Evolutionary conservation across 2,888 invertebrate species (phyloP).

Genomic region (Papilio protenor): DNA sequence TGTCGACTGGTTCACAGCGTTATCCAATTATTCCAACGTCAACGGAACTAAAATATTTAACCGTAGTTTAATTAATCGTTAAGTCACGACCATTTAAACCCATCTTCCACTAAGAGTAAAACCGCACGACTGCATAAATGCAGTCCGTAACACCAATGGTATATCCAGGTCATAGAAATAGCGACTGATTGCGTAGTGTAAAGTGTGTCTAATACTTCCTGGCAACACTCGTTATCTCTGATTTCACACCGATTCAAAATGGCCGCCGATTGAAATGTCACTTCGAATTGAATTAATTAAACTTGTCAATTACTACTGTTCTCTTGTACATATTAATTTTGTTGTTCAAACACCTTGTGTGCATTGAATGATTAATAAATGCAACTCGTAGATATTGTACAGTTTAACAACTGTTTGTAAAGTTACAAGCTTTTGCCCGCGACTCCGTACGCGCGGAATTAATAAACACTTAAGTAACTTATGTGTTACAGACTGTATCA

Average conservation of each 20-base stretch:
- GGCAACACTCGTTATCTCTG: constrained; percentile 34
- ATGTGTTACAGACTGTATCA: too few relatives aligned
- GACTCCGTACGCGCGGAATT: too few relatives aligned
- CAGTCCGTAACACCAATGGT: not conserved
- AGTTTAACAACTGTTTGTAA: not conserved
- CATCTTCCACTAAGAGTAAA: not conserved
- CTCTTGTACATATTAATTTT: constrained; percentile 8
- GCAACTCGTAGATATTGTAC: not conserved
- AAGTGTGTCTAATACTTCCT: constrained; percentile 7
- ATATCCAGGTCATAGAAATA: not conserved
- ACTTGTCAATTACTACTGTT: constrained; percentile 12
- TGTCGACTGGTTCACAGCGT: constrained; percentile 33
- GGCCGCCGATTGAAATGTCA: constrained; percentile 24
- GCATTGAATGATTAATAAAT: not conserved
- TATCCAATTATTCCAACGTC: constrained; percentile 40
- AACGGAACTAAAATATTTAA: constrained; percentile 38
- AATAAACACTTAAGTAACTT: too few relatives aligned
- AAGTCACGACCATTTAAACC: constrained; percentile 31
- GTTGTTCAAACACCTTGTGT: constrained; percentile 4
- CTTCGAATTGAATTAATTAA: not conserved
- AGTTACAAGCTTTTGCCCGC: too few relatives aligned
- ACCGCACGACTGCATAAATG: not conserved
- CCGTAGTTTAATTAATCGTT: constrained; percentile 38
- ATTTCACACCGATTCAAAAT: constrained; percentile 33
- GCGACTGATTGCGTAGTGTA: constrained; percentile 4